Base-by-base conservation (phyloP, 1,140 invertebrate species). In the Drosophila azteca region DNA sequence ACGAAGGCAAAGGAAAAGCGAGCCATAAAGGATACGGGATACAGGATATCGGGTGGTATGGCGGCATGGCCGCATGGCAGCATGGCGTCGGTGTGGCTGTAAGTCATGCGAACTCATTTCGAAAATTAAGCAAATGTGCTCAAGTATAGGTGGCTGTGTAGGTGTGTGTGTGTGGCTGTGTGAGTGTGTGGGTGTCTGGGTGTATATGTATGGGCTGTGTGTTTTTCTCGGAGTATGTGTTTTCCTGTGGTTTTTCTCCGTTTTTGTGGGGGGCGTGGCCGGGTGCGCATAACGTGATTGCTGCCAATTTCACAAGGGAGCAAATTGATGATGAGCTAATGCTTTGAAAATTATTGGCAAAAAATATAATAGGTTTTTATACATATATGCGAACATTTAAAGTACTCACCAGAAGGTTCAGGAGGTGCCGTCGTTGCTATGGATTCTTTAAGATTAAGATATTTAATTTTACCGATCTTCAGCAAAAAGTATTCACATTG, bases 251-350 rank as follows among this genome's bases (percentile, higher is more conserved):
- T 41, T 51, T 55, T 39, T 39, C 35, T 13, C 11, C 11, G 11
- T 3, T 13, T 13, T 39, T 39, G 35, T 39, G 52, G 60, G 59
- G 55, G 82, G 81, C 70, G 81, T 87, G 82, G 60, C 66, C 59
- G 45, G 57, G 57, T 64, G 58, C 60, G 61, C 68, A 78, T 85
- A 81, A 85, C 82, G 69, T 87, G 82, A 75, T 87, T 87, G 58
- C 75, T 77, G 75, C 61, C 78, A 87, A 77, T 87, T 82, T 77
- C 57, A 77, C 59, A 61, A 63, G 46, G 57, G 58, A 87, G 61
- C 79, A 82, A 87, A 72, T 87, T 79, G 67, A 77, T 79, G 70
- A 76, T 87, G 75, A 87, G 70, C 66, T 78, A 87, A 87, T 87
- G 74, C 64, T 59, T 78, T 74, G 63, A 60, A 68, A 76, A 68